phyloP scores from a whole-genome alignment of 2,113 vertebrate species.

The Turnix velox region DNA sequence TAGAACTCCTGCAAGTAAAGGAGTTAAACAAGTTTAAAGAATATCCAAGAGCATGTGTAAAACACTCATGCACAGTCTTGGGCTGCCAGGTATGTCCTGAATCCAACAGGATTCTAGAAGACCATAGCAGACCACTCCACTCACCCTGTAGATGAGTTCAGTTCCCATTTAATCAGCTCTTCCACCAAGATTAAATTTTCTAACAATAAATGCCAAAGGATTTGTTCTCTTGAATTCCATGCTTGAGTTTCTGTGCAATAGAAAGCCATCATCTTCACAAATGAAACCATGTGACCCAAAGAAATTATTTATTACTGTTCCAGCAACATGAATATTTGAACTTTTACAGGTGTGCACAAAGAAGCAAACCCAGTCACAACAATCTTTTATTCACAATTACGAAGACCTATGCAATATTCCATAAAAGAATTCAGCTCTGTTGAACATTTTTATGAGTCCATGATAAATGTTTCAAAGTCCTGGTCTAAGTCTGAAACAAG shows the following conservation, averaged over 20 bases:
- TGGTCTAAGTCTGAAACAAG: constrained; percentile 90
- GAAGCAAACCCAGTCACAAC: not conserved
- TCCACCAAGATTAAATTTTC: not conserved
- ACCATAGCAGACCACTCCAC: not conserved
- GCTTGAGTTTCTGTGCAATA: not conserved
- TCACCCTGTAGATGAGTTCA: not conserved
- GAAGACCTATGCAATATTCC: not conserved
- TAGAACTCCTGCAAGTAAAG: not conserved
- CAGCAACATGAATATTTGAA: not conserved
- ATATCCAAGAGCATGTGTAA: not conserved
- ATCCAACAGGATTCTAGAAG: not conserved
- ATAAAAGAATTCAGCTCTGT: not conserved
- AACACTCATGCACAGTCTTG: not conserved
- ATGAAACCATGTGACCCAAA: not conserved
- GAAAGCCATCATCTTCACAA: not conserved
- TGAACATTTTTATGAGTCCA: constrained; percentile 81
- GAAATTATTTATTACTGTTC: constrained; percentile 64
- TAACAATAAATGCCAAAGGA: not conserved
- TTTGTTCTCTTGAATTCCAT: not conserved
- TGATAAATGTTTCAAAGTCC: constrained; percentile 89
- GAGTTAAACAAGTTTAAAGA: not conserved
- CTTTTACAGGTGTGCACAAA: not conserved
- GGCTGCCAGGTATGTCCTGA: not conserved
- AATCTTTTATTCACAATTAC: not conserved
- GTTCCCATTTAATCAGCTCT: not conserved